These are phyloP conservation scores for Stichopus chloronotus DNA, from an alignment of 35 echinoderm and acorn worm species.

Conservation along the genomic window DNA sequence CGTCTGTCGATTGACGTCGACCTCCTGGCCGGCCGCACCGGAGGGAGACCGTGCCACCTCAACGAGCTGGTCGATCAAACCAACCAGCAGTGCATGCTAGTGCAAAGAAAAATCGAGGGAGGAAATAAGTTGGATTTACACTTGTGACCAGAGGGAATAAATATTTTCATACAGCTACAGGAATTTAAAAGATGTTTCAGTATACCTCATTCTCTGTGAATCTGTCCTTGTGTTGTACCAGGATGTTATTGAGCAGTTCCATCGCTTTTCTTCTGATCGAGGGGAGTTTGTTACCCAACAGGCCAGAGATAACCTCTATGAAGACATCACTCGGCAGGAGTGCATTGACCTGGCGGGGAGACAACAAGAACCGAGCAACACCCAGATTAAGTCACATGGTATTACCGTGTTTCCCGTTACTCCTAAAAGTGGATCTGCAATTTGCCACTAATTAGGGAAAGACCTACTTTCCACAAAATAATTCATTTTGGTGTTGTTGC, in stretches of 20 bases:
- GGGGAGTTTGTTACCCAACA: constrained; percentile 69
- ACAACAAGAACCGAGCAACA: background rate
- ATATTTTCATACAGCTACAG: no score
- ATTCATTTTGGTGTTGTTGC: no score
- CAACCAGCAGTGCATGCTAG: constrained; percentile 63
- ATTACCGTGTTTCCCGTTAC: background rate
- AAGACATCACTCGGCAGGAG: constrained; percentile 80
- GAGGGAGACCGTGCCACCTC: constrained; percentile 57
- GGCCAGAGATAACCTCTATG: constrained; percentile 78
- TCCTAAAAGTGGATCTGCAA: background rate
- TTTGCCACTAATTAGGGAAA: no score
- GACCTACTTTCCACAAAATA: no score
- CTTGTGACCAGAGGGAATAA: background rate
- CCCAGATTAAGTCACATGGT: no score
- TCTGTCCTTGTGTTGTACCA: constrained; percentile 77
- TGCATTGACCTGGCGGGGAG: constrained; percentile 74
- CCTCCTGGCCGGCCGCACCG: constrained; percentile 53
- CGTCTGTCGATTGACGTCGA: constrained; percentile 86
- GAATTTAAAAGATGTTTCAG: no score
- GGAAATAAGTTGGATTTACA: background rate
- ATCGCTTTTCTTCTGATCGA: constrained; percentile 86
- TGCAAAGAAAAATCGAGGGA: constrained; percentile 29
- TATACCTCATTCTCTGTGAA: constrained; percentile 83
- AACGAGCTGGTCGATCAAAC: constrained; percentile 55
- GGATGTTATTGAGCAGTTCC: constrained; percentile 94